phyloP scores from a whole-genome alignment of 1,140 invertebrate species.

The Rhopalosiphum padi region DNA sequence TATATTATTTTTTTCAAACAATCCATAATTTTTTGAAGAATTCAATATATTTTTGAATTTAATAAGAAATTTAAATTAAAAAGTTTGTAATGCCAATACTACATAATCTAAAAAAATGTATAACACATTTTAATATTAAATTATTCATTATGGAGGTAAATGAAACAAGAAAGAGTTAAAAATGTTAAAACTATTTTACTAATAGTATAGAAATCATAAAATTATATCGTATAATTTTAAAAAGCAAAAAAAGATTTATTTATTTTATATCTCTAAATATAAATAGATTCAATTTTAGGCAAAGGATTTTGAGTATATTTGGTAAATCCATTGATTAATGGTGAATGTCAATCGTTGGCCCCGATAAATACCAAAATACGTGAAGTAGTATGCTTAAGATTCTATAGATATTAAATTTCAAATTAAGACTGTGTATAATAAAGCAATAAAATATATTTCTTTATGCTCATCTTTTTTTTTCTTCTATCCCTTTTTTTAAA shows the following conservation, averaged over 20 bases:
- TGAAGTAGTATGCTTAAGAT: background rate
- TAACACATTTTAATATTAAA: background rate
- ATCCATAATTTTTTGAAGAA: no score
- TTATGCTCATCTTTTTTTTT: background rate
- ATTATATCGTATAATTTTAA: no score
- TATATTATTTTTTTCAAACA: background rate
- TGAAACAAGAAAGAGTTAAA: background rate
- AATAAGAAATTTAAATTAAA: background rate
- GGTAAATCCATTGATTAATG: background rate
- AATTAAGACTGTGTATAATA: background rate
- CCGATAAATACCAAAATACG: background rate
- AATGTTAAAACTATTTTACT: background rate
- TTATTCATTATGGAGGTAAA: background rate
- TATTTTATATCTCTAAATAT: background rate
- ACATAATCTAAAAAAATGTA: background rate
- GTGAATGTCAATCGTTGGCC: background rate
- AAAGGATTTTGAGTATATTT: background rate
- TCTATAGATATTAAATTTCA: background rate
- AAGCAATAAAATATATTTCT: background rate
- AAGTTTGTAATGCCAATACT: background rate
- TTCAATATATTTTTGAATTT: background rate
- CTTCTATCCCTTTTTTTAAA: background rate
- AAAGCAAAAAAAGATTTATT: background rate
- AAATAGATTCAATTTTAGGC: background rate
- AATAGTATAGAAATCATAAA: background rate